phyloP scores from a whole-genome alignment of 2,113 vertebrate genomes.

The Cichladusa arquata region DNA sequence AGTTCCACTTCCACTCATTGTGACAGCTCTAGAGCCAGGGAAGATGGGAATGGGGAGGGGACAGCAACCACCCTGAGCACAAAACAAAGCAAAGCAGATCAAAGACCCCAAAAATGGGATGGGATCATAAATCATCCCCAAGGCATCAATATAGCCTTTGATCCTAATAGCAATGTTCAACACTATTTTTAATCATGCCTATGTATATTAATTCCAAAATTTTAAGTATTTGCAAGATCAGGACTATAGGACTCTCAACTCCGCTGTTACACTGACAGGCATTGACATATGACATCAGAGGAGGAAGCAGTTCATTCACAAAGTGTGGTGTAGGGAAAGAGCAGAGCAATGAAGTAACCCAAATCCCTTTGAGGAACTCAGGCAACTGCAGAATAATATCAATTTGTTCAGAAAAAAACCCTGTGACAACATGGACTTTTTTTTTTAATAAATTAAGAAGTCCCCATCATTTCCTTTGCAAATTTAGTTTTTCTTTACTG shows the following conservation, averaged over 20 bases:
- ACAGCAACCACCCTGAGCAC: too few species aligned
- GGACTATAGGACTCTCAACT: neutral
- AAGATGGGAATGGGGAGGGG: too few species aligned
- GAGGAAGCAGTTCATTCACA: neutral
- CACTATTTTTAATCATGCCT: neutral
- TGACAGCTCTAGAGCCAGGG: too few species aligned
- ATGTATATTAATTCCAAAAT: neutral
- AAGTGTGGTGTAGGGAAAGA: neutral
- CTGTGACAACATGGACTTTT: neutral
- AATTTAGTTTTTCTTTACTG: neutral
- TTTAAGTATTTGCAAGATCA: neutral
- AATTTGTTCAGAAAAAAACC: neutral
- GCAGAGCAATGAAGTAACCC: neutral
- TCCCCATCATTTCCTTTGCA: neutral
- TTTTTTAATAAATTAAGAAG: neutral
- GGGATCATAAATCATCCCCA: too few species aligned
- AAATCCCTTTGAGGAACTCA: neutral
- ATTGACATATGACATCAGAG: neutral
- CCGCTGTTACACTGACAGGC: neutral
- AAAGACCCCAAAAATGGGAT: too few species aligned
- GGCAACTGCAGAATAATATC: neutral
- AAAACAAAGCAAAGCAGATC: too few species aligned
- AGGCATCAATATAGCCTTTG: neutral
- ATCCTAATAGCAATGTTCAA: neutral
- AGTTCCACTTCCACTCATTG: too few species aligned